Conservation (phyloP, 2,113 vertebrate species). For the Redunca redunca region DNA sequence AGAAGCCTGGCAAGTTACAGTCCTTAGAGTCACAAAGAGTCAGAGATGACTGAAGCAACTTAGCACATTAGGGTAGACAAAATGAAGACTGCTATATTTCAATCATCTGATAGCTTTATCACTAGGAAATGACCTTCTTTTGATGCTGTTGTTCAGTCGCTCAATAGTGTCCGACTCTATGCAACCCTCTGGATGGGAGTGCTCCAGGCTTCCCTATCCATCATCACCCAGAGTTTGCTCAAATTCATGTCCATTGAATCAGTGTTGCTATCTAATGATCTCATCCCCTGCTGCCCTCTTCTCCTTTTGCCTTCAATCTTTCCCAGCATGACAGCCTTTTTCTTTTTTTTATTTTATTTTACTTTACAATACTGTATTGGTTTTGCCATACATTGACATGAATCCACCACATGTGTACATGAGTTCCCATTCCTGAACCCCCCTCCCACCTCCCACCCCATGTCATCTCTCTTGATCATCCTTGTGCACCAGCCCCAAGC, state of each 20-base stretch:
- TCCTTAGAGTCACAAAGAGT: background rate
- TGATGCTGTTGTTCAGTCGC: background rate
- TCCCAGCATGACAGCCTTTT: background rate
- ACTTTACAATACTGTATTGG: too few species aligned
- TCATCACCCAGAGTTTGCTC: background rate
- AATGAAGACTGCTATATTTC: background rate
- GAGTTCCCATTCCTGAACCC: too few species aligned
- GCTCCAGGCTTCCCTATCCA: rapidly evolving
- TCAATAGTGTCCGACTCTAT: background rate
- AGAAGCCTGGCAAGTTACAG: background rate
- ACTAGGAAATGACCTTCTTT: background rate
- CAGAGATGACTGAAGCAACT: background rate
- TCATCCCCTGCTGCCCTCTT: background rate
- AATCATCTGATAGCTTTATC: background rate
- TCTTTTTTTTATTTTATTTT: too few species aligned
- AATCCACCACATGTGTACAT: too few species aligned
- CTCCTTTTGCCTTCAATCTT: background rate
- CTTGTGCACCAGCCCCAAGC: too few species aligned
- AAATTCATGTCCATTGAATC: background rate
- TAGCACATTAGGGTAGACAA: background rate
- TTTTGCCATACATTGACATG: too few species aligned
- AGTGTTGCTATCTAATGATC: background rate
- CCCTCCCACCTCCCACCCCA: too few species aligned
- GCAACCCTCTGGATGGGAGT: background rate
- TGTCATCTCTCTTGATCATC: too few species aligned